Evolutionary conservation across 1,140 invertebrate species (phyloP), one percentile per base, ranked within the genome.

Genomic region (Eciton burchellii): DNA sequence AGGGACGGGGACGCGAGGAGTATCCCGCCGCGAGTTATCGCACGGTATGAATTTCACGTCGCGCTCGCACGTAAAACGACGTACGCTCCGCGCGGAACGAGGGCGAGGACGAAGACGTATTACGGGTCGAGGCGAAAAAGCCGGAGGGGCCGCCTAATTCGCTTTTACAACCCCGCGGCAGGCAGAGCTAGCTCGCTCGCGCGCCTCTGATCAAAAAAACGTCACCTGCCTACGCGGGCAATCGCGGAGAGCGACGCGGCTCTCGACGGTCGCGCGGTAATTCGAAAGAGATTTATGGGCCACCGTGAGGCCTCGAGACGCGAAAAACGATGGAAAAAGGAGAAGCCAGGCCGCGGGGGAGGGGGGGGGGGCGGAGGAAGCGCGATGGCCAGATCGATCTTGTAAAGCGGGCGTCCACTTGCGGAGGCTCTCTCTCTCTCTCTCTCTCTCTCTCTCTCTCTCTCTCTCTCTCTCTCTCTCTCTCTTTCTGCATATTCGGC

Each of bases 111-210:
- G 62, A 43, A 74, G 52, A 84, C 76, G 41, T 73, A 81, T 85
- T 84, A 45, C 68, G 41, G 47, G 63, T 29, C 62, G 49, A 79
- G 41, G 68, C 62, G 85, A 72, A 66, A 73, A 77, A 72, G 21
- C 45, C 59, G 59, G 62, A 83, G 82, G 70, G 83, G 74, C 63
- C 83, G 65, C 62, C 87, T 88, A 88, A 88, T 87, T 88, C 81
- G 87, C 70, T 86, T 88, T 88, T 88, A 88, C 83, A 88, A n/a
- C 87, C 52, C 24, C 45, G 52, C 12, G 11, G 47, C 86, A 43
- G 62, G 29, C 29, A 19, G 43, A 63, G 71, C 52, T 21, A 11
- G 16, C 35, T 35, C 35, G 54, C 29, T 35, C 24, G 5, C 19
- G 45, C 43, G 85, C n/a, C 14, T 70, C 52, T 57, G 84, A 87